Conservation (phyloP, 1,140 invertebrate genomes). For the Tetragnatha versicolor region DNA sequence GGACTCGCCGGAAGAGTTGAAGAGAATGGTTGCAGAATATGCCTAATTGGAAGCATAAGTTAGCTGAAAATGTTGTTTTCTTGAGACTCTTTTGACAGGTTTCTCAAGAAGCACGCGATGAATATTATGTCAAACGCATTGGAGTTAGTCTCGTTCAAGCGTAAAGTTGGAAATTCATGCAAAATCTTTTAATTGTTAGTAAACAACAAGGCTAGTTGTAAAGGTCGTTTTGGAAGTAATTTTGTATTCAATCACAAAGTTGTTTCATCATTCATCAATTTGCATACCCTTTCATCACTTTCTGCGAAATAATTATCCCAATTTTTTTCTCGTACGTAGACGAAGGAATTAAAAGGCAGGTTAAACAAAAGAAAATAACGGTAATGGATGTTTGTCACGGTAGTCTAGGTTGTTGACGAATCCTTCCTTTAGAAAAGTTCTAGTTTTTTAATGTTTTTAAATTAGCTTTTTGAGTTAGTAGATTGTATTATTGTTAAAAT, state of each 20-base stretch:
- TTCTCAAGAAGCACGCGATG: not conserved
- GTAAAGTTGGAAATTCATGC: not conserved
- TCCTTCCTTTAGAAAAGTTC: too few species aligned
- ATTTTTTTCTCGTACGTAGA: too few species aligned
- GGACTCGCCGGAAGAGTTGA: slow-evolving; percentile 17
- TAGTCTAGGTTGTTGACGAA: too few species aligned
- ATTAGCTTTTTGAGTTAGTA: too few species aligned
- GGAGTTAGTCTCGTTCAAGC: not conserved
- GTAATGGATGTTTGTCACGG: too few species aligned
- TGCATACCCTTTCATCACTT: not conserved
- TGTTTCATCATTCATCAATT: not conserved
- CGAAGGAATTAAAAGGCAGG: too few species aligned
- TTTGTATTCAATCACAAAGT: not conserved
- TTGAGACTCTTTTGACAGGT: not conserved
- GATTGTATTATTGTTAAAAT: too few species aligned
- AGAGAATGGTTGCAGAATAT: slow-evolving; percentile 19
- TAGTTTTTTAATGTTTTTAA: too few species aligned
- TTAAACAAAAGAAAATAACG: too few species aligned
- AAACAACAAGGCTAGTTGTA: not conserved
- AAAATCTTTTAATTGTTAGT: not conserved
- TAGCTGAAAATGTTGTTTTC: not conserved
- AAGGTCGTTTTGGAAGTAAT: not conserved
- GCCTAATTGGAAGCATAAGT: slow-evolving; percentile 6
- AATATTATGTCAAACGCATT: not conserved
- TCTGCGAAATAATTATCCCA: not conserved